Conservation (phyloP, 1,140 invertebrate species). For the Whitmania pigra region DNA sequence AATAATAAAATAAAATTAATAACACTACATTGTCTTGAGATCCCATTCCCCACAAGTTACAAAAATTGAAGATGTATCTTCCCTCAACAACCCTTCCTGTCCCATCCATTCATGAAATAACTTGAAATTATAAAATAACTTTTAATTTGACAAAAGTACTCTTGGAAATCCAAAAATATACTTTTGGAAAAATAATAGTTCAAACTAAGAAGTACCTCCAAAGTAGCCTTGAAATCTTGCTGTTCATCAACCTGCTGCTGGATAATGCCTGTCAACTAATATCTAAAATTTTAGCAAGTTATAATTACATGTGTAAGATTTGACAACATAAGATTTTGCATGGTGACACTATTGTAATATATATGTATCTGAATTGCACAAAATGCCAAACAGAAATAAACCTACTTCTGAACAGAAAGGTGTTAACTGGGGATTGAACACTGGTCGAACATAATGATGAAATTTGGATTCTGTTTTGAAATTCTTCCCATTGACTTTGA, state of each 20-base stretch:
- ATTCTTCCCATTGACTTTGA: conserved; percentile 47
- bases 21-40: conserved; percentile 47
- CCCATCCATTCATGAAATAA: conserved; percentile 44
- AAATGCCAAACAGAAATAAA: neutral
- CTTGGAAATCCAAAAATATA: neutral
- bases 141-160: neutral
- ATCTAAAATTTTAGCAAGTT: conserved; percentile 24
- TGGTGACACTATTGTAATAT: too few relatives aligned
- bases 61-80: conserved; percentile 40
- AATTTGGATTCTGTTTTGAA: conserved; percentile 48
- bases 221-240: conserved; percentile 35
- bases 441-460: conserved; percentile 52
- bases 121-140: conserved; percentile 28
- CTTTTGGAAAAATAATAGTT: neutral
- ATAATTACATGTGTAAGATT: conserved; percentile 33
- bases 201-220: conserved; percentile 29
- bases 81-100: conserved; percentile 35
- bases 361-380: too few relatives aligned
- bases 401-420: conserved; percentile 49
- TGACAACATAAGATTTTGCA: conserved; percentile 29
- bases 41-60: conserved; percentile 57
- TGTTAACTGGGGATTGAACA: conserved; percentile 44
- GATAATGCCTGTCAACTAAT: conserved; percentile 41
- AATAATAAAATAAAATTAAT: neutral
- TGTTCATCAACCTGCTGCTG: conserved; percentile 44